phyloP scores from a whole-genome alignment of 1,140 invertebrate species.

The Asbolus verrucosus region DNA sequence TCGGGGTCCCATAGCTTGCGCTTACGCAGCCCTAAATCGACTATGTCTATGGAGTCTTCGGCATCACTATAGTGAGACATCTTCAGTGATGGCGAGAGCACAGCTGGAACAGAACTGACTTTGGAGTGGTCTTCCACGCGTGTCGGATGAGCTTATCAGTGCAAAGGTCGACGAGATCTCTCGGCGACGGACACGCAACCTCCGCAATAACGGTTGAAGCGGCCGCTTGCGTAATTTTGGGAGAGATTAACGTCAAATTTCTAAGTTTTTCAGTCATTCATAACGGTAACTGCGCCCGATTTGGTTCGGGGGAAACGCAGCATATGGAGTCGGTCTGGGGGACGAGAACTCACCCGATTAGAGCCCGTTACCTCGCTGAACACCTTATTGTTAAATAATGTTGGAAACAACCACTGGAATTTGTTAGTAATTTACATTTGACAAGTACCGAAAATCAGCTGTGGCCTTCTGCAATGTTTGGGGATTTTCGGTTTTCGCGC shows the following conservation, averaged over 20 bases:
- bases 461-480: constrained; percentile 7
- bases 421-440: background rate
- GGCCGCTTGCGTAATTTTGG: background rate
- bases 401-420: background rate
- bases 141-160: background rate
- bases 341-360: background rate
- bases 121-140: background rate
- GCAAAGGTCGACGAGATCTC: constrained; percentile 9
- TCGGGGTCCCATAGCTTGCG: constrained; percentile 71
- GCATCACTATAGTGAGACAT: constrained; percentile 64
- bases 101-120: constrained; percentile 23
- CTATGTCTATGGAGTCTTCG: constrained; percentile 63
- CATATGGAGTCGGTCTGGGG: background rate
- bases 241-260: background rate
- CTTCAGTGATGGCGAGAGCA: background rate
- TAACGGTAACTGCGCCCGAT: background rate
- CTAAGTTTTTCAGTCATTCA: background rate
- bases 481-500: background rate
- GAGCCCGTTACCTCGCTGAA: background rate
- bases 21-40: constrained; percentile 66
- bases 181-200: background rate
- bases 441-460: background rate
- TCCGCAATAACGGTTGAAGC: background rate
- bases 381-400: background rate
- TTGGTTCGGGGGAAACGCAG: background rate